These are phyloP conservation scores for Globia sparganii DNA, from an alignment of 2,888 invertebrate species.

Conservation along the genomic window DNA sequence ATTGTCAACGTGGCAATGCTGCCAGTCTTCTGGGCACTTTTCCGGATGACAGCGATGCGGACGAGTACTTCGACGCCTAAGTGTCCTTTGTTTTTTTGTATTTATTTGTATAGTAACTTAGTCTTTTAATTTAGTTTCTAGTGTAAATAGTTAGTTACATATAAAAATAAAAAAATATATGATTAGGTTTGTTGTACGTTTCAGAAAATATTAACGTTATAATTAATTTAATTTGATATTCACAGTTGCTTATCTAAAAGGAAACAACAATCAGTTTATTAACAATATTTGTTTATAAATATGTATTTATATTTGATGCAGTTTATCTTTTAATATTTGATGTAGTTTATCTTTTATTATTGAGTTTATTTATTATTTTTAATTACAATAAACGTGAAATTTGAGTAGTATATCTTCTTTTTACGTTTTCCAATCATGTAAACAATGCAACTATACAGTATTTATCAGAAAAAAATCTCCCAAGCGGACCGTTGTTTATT, in stretches of 20 bases:
- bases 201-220: neutral
- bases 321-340: neutral
- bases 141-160: too few species aligned
- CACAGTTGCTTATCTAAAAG: conserved; percentile 10
- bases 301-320: neutral
- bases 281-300: neutral
- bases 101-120: too few species aligned
- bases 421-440: conserved; percentile 16
- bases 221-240: neutral
- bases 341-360: neutral
- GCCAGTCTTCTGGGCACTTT: too few species aligned
- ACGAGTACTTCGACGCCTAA: too few species aligned
- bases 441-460: neutral
- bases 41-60: too few species aligned
- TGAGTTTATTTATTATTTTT: neutral
- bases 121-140: too few species aligned
- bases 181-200: neutral
- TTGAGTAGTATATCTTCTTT: neutral
- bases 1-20: too few species aligned
- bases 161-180: too few species aligned
- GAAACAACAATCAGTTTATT: neutral
- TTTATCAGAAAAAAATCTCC: neutral
- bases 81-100: too few species aligned
- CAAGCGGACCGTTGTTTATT: neutral
- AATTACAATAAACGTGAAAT: neutral